A percentile compares a stretch with the other conserved stretches of the same genome.
phyloP scores from a whole-genome alignment of 2,888 invertebrate species.

The Clusia tigrina region DNA sequence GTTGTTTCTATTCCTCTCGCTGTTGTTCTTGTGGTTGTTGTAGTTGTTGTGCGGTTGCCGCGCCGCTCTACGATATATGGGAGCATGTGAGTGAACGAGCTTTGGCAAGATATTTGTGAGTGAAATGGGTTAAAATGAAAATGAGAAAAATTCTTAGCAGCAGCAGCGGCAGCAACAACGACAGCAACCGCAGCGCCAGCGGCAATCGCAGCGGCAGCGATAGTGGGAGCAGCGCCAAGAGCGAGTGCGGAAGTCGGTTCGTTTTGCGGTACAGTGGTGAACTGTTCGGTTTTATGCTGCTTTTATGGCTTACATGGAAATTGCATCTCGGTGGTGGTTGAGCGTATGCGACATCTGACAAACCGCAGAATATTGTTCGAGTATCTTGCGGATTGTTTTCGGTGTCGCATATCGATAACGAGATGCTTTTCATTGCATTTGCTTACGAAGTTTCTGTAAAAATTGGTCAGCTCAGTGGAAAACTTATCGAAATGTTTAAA shows the following conservation, averaged over 20 bases:
- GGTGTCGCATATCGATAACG: no score
- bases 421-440: no score
- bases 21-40: neutral
- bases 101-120: neutral
- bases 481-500: no score
- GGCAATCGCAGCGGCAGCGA: no score
- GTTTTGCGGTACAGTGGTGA: neutral
- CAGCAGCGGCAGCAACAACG: neutral
- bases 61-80: neutral
- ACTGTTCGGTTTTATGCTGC: neutral
- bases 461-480: no score
- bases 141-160: no score
- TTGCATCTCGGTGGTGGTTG: no score
- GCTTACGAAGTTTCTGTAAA: no score
- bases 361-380: no score
- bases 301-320: neutral
- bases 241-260: no score
- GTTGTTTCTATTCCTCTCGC: neutral
- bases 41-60: neutral
- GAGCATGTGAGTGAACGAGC: neutral
- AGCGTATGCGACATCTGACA: no score
- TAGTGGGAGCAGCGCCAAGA: neutral
- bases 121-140: conserved; percentile 9
- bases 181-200: neutral
- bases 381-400: no score